phyloP scores from a whole-genome alignment of 2,888 invertebrate species.

The Eretmocerus hayati region DNA sequence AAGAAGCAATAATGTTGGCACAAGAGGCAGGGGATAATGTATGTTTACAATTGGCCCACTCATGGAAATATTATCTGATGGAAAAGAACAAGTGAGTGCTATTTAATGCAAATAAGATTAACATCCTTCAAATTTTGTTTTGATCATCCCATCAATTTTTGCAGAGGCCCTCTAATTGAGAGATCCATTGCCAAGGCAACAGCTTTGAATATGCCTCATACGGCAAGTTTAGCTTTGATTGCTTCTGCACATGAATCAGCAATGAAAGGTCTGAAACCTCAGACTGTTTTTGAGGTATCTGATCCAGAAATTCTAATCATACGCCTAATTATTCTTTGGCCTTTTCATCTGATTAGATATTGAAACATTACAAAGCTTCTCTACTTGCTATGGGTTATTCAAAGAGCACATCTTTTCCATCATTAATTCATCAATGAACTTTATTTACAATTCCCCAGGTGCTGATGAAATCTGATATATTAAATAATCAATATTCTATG shows the following conservation, averaged over 20 bases:
- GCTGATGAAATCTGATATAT: slow-evolving; percentile 74
- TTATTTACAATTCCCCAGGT: slow-evolving; percentile 60
- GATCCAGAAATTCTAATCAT: too few relatives aligned
- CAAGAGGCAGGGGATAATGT: slow-evolving; percentile 82
- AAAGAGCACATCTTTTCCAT: too few relatives aligned
- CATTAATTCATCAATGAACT: too few relatives aligned
- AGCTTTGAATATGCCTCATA: slow-evolving; percentile 62
- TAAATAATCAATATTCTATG: slow-evolving; percentile 79
- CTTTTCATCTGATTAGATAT: too few relatives aligned
- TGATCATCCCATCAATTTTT: too few relatives aligned
- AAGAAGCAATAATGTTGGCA: slow-evolving; percentile 79
- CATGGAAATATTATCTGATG: slow-evolving; percentile 67
- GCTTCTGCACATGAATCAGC: slow-evolving; percentile 73
- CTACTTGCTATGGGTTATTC: too few relatives aligned
- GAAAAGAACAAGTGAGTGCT: slow-evolving; percentile 43
- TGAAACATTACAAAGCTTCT: too few relatives aligned
- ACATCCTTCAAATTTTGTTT: too few relatives aligned
- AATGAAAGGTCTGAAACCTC: slow-evolving; percentile 59
- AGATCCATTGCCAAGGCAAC: slow-evolving; percentile 63
- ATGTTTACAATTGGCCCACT: slow-evolving; percentile 77
- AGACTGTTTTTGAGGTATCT: slow-evolving; percentile 63
- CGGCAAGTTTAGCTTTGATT: slow-evolving; percentile 67
- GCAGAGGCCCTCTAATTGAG: slow-evolving; percentile 57
- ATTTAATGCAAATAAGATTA: not conserved
- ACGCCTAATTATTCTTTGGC: too few relatives aligned